Base-by-base conservation (phyloP, 2,888 invertebrate species). In the Cryptus armator region DNA sequence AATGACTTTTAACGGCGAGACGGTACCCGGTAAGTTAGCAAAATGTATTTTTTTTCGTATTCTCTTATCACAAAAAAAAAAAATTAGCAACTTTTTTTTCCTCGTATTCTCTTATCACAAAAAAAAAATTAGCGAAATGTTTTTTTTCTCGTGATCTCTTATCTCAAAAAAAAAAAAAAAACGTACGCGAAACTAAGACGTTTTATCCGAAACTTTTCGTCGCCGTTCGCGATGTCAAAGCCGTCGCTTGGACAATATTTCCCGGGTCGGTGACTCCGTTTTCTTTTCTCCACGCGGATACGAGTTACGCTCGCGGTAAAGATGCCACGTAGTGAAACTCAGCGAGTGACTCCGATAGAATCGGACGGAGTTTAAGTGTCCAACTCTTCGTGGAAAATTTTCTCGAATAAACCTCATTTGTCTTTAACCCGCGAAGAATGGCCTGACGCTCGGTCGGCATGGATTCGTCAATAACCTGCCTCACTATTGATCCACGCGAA, bases 1-100 rank as follows among this genome's bases (percentile, higher is more conserved):
- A 90, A 98, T 99, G 95, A 97, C 97, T 84, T 99, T 99, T 95
- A 99, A 99, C 93, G 97, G 97, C 29, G 97, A 98, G 91, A 96
- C 97, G 88, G 98, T 98, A 66, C 97, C 97, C 93, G 98, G 98
- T 98, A 94, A 96, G 97, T 96, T 32, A 67, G 12, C 12, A 10
- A 29, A 66, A 5, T 56, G 16, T 67, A 75, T 81, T 67, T 56
- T 37, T n/a, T 43, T 53, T 46, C 24, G 59, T n/a, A 6, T 51
- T 62, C 9, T n/a, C 3, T 53, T 16, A 32, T 62, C 6, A 2
- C 1, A 24, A 24, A 24, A 24, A 24, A 24, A 24, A 24, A 24
- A 19, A 19, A 19, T 96, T 32, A 67, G 12, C 12, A 9, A 29
- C 67, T 71, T 19, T 59, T 9, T 14, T 29, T 5, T 24, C 6